Evolutionary conservation across 2,113 vertebrate genomes (phyloP).

Genomic region (Tylochromis polylepis): DNA sequence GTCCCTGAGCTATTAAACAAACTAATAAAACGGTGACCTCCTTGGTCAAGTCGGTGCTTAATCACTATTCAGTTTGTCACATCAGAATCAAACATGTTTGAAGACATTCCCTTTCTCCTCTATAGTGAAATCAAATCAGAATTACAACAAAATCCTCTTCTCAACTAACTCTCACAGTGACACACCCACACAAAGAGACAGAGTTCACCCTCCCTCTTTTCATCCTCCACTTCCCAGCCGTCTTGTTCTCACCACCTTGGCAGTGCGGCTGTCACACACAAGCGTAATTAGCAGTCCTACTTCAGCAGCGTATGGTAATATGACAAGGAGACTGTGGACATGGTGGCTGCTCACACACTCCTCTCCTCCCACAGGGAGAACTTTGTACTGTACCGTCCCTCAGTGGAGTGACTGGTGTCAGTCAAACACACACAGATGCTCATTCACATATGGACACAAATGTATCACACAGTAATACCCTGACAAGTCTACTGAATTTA

Average conservation of each 20-base stretch:
- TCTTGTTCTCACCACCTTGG: slow-evolving; percentile 47
- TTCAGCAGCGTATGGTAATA: slow-evolving; percentile 61
- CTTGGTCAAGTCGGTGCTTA: not conserved
- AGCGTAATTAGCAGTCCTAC: slow-evolving; percentile 59
- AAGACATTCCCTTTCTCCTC: not conserved
- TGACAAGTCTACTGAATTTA: not conserved
- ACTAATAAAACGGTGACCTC: not conserved
- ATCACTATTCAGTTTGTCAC: slow-evolving; percentile 15
- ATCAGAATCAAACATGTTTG: not conserved
- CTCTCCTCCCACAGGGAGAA: slow-evolving; percentile 1
- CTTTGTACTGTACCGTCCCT: not conserved
- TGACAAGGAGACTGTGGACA: slow-evolving; percentile 58
- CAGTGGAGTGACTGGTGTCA: not conserved
- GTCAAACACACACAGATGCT: not conserved
- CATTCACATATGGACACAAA: not conserved
- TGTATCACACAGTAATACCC: not conserved
- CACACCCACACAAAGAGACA: not conserved
- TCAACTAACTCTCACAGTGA: not conserved
- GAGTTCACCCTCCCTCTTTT: not conserved
- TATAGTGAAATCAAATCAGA: not conserved
- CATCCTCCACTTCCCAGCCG: not conserved
- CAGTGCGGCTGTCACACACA: slow-evolving; percentile 53
- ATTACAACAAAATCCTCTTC: not conserved
- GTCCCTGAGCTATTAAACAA: slow-evolving; percentile 9
- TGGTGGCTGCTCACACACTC: slow-evolving; percentile 33